Evolutionary conservation across 1,140 invertebrate species (phyloP), one percentile per base, ranked within the genome.

Genomic region (Neotoxoptera formosana): DNA sequence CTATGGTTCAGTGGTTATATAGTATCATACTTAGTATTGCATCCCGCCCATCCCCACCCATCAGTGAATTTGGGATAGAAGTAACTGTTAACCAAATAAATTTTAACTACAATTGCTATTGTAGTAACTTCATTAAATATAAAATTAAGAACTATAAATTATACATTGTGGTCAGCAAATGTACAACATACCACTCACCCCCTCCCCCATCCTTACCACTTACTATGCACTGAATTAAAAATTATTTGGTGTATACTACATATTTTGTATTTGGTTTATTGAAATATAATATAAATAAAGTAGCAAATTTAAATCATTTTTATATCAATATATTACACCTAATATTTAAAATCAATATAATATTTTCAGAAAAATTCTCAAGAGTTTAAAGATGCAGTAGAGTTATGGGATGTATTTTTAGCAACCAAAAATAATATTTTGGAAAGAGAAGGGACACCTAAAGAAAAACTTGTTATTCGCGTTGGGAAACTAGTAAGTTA

Each of bases 321-420:
- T 17, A 67, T n/a, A n/a, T 67, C 14, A 67, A n/a, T 67, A 41
- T 41, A 41, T 41, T 41, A 41, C 1, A 41, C 41, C 4, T 41
- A n/a, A 67, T 67, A 17, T n/a, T 67, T n/a, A n/a, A 67, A n/a
- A 7, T 67, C 1, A 67, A 21, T 45, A 56, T 53, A 36, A 93
- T 92, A 47, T 94, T 94, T 94, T 93, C 94, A 98, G 96, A 96
- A 97, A 92, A 97, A 97, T 91, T 97, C 97, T 21, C 96, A 96
- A 93, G 99, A 99, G 95, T 98, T 98, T 95, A 97, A 98, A 95
- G 98, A 99, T 96, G 98, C 99, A 1, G 96, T 96, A 94, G 97
- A 98, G 93, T 95, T 99, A n/a, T 98, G 97, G 97, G 98, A 98
- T 89, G 95, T 99, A 34, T 99, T 97, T 94, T 95, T 95, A 87